These are phyloP conservation scores for Eubasilissa splendida DNA, from an alignment of 2,888 invertebrate genomes.

Conservation along the genomic window DNA sequence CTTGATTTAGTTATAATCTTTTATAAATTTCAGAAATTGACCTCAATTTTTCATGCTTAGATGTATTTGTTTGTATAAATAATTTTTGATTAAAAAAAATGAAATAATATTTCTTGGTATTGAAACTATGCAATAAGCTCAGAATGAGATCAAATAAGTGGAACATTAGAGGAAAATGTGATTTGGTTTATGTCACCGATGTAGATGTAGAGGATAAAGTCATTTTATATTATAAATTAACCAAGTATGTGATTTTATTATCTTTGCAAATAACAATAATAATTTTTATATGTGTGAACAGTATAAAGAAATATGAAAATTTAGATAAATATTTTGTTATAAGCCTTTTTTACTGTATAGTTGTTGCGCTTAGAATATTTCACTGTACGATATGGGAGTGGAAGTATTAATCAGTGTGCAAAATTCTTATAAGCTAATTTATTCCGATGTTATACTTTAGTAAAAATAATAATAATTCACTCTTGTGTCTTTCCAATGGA, in stretches of 20 bases:
- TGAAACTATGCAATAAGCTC: too few relatives aligned
- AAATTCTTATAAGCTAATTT: slow-evolving; percentile 27
- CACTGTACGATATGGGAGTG: slow-evolving; percentile 19
- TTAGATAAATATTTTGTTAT: slow-evolving; percentile 51
- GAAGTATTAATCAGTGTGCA: slow-evolving; percentile 27
- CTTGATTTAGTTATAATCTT: too few relatives aligned
- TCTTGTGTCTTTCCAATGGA: too few relatives aligned
- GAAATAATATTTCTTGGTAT: too few relatives aligned
- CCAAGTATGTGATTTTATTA: slow-evolving; percentile 40
- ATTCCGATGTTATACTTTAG: slow-evolving; percentile 13
- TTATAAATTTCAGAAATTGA: too few relatives aligned
- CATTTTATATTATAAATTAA: slow-evolving; percentile 29
- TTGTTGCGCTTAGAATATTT: slow-evolving; percentile 46
- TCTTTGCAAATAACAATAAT: slow-evolving; percentile 29
- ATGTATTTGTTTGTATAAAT: too few relatives aligned
- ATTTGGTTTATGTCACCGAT: neutral
- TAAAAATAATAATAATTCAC: too few relatives aligned
- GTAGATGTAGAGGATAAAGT: slow-evolving; percentile 6
- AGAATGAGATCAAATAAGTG: too few relatives aligned
- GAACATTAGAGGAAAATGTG: slow-evolving; percentile 3
- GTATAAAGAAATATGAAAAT: slow-evolving; percentile 41
- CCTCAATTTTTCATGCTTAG: too few relatives aligned
- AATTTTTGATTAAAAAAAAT: too few relatives aligned
- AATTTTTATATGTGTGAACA: slow-evolving; percentile 46
- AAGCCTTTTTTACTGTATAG: slow-evolving; percentile 51